A percentile compares a stretch with the other conserved stretches of the same genome.
phyloP scores from a whole-genome alignment of 1,140 invertebrate species.

The Zaprionus camerounensis region DNA sequence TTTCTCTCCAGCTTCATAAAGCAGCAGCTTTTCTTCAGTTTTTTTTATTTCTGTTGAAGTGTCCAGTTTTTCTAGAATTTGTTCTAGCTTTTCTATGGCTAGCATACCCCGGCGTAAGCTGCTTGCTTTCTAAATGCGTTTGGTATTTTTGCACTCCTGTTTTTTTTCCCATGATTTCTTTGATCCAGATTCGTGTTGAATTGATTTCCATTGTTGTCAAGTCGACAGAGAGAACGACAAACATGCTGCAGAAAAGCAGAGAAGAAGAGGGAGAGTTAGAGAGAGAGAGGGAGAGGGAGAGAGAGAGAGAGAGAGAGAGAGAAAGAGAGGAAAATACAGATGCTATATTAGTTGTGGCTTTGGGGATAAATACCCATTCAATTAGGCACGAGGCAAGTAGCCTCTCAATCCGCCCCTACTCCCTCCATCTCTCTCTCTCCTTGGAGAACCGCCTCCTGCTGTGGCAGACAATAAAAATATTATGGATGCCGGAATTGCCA shows the following conservation, averaged over 20 bases:
- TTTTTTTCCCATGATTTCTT: not conserved
- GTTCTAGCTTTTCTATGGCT: not conserved
- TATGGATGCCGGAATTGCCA: conserved; percentile 6
- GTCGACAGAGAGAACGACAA: too few relatives aligned
- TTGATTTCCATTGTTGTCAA: not conserved
- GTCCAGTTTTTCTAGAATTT: not conserved
- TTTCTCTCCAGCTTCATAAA: too few relatives aligned
- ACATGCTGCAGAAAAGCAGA: too few relatives aligned
- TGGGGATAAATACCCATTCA: not conserved
- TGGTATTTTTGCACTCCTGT: not conserved
- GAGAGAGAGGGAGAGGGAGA: too few relatives aligned
- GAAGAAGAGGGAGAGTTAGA: too few relatives aligned
- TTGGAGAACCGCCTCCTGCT: not conserved
- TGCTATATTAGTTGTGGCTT: not conserved
- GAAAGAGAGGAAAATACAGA: too few relatives aligned
- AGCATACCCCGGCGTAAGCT: too few relatives aligned
- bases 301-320: too few relatives aligned
- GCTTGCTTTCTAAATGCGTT: not conserved
- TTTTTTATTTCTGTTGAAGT: not conserved
- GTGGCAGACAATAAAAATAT: conserved; percentile 23
- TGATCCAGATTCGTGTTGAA: not conserved
- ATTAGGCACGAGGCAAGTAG: not conserved
- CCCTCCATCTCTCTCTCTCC: not conserved
- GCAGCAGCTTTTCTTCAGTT: not conserved
- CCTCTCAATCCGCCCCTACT: not conserved